Evolutionary conservation across 2,888 invertebrate species (phyloP).

Genomic region (Ashinkailepas kermadecensis): DNA sequence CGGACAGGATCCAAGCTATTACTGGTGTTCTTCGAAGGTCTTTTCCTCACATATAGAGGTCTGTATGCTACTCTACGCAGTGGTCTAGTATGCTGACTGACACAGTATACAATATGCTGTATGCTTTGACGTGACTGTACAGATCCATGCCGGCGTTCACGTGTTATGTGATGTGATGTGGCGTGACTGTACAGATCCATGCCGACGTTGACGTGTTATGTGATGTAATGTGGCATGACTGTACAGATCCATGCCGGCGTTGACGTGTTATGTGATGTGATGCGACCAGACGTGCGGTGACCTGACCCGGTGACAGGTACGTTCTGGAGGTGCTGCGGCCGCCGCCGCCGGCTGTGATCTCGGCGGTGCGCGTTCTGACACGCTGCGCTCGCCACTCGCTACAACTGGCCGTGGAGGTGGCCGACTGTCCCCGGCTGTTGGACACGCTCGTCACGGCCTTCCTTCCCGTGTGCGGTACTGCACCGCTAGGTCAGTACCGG

Average conservation of each 20-base stretch:
- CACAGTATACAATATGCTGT: no score
- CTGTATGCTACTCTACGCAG: no score
- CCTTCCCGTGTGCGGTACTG: slow-evolving; percentile 38
- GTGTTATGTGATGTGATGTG: not conserved
- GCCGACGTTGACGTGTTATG: no score
- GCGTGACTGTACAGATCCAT: not conserved
- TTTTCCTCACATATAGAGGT: no score
- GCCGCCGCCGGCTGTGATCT: slow-evolving; percentile 61
- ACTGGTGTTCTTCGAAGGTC: no score
- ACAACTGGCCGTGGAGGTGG: slow-evolving; percentile 56
- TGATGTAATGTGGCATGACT: no score
- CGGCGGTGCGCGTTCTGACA: slow-evolving; percentile 68
- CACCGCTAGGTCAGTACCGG: slow-evolving; percentile 25
- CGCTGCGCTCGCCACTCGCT: slow-evolving; percentile 69
- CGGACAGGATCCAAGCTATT: no score
- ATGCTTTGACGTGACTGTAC: no score
- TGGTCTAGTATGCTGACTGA: no score
- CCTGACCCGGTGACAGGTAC: slow-evolving; percentile 50
- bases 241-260: not conserved
- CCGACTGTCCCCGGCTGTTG: slow-evolving; percentile 57
- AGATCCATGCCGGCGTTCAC: no score
- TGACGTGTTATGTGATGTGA: not conserved
- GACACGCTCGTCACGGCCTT: slow-evolving; percentile 43
- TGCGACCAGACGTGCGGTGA: not conserved
- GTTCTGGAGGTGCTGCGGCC: slow-evolving; percentile 63